A percentile compares a stretch with the other conserved stretches of the same genome.
These are phyloP conservation scores for Notiomystis cincta DNA, from an alignment of 2,113 vertebrate genomes.

Conservation along the genomic window DNA sequence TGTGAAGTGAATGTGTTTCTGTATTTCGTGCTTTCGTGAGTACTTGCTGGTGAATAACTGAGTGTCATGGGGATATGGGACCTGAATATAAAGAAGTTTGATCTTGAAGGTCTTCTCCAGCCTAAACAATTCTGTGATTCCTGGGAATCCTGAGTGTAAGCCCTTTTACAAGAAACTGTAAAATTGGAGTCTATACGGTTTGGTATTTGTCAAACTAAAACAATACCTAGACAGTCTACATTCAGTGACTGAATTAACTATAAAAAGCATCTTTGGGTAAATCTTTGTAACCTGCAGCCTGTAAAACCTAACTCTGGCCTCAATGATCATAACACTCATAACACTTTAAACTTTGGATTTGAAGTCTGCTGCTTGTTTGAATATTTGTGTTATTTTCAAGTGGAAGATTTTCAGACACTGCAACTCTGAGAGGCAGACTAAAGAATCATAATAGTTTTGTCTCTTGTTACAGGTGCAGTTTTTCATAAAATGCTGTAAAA, in stretches of 20 bases:
- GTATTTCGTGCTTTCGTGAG: background rate
- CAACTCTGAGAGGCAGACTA: background rate
- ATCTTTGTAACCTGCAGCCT: background rate
- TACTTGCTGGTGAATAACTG: background rate
- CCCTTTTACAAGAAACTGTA: background rate
- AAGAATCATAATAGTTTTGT: background rate
- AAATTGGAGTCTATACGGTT: background rate
- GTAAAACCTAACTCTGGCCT: background rate
- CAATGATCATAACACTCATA: background rate
- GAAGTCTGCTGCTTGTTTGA: background rate
- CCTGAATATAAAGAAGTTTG: background rate
- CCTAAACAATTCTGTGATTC: background rate
- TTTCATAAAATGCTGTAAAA: background rate
- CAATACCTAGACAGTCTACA: background rate
- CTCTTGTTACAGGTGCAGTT: background rate
- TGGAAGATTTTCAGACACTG: background rate
- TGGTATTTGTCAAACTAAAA: background rate
- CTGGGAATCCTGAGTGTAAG: background rate
- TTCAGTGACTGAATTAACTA: background rate
- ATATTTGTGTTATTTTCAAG: background rate
- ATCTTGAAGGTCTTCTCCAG: background rate
- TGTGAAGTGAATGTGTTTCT: background rate
- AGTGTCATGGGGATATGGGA: background rate
- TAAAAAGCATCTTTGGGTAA: background rate
- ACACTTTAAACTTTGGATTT: background rate